phyloP scores from a whole-genome alignment of 2,113 vertebrate species.

The Tyrannus savana region DNA sequence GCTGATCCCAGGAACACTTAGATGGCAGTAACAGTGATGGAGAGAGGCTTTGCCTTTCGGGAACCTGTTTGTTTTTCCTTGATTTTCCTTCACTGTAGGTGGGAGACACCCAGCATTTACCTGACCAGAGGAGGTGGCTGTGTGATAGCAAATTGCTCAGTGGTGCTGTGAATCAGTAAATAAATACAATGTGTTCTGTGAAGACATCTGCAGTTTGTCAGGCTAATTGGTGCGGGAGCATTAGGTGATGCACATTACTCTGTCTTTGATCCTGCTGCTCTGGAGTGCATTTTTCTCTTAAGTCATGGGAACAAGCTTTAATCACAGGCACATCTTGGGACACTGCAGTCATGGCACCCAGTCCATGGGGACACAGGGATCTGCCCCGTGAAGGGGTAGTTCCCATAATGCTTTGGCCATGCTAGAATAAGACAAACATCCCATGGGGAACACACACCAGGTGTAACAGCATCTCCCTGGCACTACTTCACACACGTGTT shows the following conservation, averaged over 20 bases:
- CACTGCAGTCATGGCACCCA: fast-evolving
- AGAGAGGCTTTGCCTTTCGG: neutral
- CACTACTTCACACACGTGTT: fast-evolving
- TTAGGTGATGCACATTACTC: neutral
- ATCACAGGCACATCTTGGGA: neutral
- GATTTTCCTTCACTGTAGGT: neutral
- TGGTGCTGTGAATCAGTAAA: neutral
- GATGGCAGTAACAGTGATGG: neutral
- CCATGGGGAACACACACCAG: neutral
- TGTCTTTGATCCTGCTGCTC: neutral
- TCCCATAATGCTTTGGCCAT: fast-evolving
- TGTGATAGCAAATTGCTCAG: neutral
- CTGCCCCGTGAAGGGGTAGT: neutral
- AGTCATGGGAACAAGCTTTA: neutral
- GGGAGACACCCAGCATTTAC: neutral
- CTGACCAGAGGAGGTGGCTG: neutral
- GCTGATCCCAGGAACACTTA: neutral
- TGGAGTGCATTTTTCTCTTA: neutral
- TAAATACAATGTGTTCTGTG: slow-evolving; percentile 22
- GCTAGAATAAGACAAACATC: fast-evolving
- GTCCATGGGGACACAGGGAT: neutral
- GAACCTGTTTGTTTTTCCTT: neutral
- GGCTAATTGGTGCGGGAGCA: slow-evolving; percentile 4
- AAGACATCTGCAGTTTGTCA: slow-evolving; percentile 39
- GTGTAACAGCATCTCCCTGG: neutral